Evolutionary conservation across 2,797 vertebrate genomes (phyloP).

Genomic region (Rachycentron canadum): DNA sequence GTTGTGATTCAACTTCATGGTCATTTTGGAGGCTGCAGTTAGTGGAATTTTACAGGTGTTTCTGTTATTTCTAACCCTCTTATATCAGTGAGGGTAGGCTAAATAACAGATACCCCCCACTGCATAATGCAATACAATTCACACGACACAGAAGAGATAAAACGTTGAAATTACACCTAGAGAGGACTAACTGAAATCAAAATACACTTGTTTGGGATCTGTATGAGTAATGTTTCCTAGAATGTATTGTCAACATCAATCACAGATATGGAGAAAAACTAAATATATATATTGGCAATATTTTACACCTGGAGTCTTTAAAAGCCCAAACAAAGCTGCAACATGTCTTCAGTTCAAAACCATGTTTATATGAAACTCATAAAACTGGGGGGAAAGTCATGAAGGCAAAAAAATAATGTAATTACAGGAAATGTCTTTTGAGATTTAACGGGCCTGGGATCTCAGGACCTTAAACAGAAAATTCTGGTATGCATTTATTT

Average conservation of each 20-base stretch:
- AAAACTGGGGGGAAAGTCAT: not conserved
- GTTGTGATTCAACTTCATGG: too few species aligned
- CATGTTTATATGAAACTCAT: too few species aligned
- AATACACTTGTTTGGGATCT: not conserved
- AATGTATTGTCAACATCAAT: not conserved
- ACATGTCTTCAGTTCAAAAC: not conserved
- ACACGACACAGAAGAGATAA: not conserved
- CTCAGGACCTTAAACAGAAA: not conserved
- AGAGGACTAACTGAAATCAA: not conserved
- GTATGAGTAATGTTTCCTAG: not conserved
- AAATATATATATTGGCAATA: not conserved
- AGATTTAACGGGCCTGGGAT: not conserved
- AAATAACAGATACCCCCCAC: not conserved
- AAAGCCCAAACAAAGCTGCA: not conserved
- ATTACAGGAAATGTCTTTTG: not conserved
- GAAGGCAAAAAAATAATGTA: not conserved
- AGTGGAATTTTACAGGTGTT: too few species aligned
- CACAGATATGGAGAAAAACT: not conserved
- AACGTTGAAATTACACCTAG: not conserved
- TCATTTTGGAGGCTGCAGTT: too few species aligned
- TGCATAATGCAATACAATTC: not conserved
- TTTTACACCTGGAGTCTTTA: not conserved
- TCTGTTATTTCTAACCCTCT: not conserved
- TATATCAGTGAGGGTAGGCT: not conserved
- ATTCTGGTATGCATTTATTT: not conserved